Evolutionary conservation across 2,797 vertebrate genomes (phyloP).

Genomic region (Oreochromis grahami): DNA sequence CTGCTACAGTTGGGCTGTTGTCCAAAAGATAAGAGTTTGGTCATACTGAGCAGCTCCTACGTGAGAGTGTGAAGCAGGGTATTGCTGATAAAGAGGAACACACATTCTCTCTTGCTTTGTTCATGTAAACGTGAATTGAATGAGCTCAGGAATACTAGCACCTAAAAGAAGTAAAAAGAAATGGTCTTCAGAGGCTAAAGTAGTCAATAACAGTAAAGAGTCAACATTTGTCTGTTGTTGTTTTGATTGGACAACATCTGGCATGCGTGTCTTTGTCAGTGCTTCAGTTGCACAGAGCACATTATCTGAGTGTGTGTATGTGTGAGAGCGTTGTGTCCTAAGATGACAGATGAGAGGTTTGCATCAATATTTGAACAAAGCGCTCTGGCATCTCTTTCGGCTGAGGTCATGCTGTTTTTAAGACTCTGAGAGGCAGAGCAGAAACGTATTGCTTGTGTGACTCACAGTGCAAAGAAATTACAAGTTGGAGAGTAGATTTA

Average conservation of each 20-base stretch:
- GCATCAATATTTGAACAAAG: constrained; percentile 77
- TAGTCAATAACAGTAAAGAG: constrained; percentile 4
- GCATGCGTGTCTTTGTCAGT: constrained; percentile 6
- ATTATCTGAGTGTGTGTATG: neutral
- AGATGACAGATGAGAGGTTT: constrained; percentile 62
- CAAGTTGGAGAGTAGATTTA: constrained; percentile 28
- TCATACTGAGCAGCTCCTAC: neutral
- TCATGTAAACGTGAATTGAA: neutral
- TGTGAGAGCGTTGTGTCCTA: constrained; percentile 25
- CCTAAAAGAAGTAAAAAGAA: neutral
- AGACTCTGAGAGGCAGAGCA: constrained; percentile 18
- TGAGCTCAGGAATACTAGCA: neutral
- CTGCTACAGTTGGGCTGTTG: neutral
- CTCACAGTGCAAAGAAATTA: constrained; percentile 41
- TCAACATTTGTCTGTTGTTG: constrained; percentile 19
- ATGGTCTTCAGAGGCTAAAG: neutral
- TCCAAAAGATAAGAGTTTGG: constrained; percentile 1
- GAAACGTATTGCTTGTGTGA: constrained; percentile 29
- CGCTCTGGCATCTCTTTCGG: constrained; percentile 48
- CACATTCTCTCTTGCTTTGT: neutral
- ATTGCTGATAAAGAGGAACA: neutral
- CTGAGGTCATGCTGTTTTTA: constrained; percentile 50
- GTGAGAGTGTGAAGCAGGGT: neutral
- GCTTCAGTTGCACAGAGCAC: neutral
- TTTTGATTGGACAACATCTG: constrained; percentile 44